Evolutionary conservation across 2,888 invertebrate species (phyloP).

Genomic region (Polylopha cassiicola): DNA sequence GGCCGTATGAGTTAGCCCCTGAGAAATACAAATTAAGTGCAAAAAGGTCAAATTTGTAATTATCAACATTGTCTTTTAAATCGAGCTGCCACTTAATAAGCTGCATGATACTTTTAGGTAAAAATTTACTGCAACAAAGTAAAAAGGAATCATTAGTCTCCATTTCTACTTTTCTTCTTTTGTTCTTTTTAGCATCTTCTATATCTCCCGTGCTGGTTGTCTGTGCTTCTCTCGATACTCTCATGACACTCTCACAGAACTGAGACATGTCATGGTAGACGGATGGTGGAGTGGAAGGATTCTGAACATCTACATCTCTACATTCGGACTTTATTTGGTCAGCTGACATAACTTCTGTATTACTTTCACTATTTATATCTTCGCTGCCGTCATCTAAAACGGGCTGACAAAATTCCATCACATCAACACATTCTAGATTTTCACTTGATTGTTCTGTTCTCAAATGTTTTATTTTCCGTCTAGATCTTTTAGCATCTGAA

Average conservation of each 20-base stretch:
- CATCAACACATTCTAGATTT: background rate
- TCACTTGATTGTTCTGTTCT: too few relatives aligned
- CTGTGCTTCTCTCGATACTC: conserved; percentile 25
- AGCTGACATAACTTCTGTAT: conserved; percentile 2
- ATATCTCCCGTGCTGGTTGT: background rate
- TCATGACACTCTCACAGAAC: conserved; percentile 29
- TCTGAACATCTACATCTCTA: conserved; percentile 1
- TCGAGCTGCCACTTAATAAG: conserved; percentile 25
- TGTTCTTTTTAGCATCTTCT: background rate
- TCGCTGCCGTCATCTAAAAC: background rate
- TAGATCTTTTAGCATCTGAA: too few relatives aligned
- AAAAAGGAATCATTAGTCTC: conserved; percentile 20
- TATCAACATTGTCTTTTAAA: conserved; percentile 16
- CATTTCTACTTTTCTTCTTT: conserved; percentile 8
- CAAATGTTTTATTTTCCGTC: too few relatives aligned
- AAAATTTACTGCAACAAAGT: conserved; percentile 21
- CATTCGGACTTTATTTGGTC: conserved; percentile 9
- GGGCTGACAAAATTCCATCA: too few relatives aligned
- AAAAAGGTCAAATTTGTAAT: conserved; percentile 25
- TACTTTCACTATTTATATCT: background rate
- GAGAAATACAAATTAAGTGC: conserved; percentile 28
- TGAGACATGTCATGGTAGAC: conserved; percentile 14
- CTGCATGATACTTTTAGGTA: conserved; percentile 25
- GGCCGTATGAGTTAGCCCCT: conserved; percentile 24
- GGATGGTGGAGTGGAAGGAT: background rate